Conservation (phyloP, 2,113 vertebrate species). For the Semnopithecus entellus region DNA sequence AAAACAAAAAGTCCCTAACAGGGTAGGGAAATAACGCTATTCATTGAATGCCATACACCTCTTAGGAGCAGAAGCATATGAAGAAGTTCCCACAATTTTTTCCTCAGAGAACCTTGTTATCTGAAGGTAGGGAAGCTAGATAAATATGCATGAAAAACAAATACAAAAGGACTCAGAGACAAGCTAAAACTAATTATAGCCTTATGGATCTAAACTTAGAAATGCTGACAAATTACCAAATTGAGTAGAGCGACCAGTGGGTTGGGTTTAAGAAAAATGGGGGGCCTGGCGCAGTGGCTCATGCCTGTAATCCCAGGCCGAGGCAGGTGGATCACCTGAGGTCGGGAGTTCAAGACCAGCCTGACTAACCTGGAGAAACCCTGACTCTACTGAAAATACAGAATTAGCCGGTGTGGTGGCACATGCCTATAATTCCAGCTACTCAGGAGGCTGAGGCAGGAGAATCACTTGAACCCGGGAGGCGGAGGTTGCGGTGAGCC, state of each 20-base stretch:
- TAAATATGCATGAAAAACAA: slow-evolving; percentile 35
- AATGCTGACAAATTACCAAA: neutral
- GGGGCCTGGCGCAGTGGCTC: accelerated
- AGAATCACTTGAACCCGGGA: too few species aligned
- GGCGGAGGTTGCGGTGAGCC: too few species aligned
- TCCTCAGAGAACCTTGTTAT: neutral
- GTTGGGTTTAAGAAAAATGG: neutral
- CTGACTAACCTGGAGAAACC: too few species aligned
- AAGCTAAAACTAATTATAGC: slow-evolving; percentile 51
- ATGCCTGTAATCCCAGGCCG: too few species aligned
- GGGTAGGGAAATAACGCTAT: neutral
- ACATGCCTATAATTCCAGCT: too few species aligned
- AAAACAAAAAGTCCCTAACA: neutral
- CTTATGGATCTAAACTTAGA: slow-evolving; percentile 48
- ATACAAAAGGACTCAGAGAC: neutral
- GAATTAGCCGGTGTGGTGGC: too few species aligned
- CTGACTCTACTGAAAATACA: too few species aligned
- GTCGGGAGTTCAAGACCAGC: too few species aligned
- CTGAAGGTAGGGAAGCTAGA: neutral
- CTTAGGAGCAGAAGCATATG: neutral
- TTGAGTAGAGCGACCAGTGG: neutral
- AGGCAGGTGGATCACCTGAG: too few species aligned
- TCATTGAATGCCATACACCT: neutral
- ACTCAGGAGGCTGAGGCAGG: too few species aligned
- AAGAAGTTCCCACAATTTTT: neutral